phyloP scores from a whole-genome alignment of 2,797 vertebrate species.

The Ataeniobius toweri region DNA sequence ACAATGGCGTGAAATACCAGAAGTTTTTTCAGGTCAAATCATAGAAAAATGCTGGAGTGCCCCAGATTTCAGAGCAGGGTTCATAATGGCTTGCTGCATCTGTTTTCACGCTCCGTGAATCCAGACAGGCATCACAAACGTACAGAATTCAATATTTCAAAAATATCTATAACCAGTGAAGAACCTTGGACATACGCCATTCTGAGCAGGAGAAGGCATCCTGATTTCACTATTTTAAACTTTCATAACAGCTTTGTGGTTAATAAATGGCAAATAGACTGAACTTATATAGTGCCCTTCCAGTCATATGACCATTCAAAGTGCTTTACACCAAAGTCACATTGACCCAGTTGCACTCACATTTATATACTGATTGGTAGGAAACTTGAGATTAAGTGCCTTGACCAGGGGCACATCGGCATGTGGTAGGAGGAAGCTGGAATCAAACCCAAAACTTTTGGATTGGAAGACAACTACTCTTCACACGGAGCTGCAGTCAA shows the following conservation, averaged over 20 bases:
- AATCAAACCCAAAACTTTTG: no score
- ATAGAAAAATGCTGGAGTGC: slow-evolving; percentile 25
- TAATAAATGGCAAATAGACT: neutral
- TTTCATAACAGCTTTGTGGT: neutral
- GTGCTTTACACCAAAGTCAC: no score
- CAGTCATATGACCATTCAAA: no score
- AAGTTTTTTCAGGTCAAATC: slow-evolving; percentile 1
- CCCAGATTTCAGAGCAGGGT: slow-evolving; percentile 38
- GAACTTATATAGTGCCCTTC: no score
- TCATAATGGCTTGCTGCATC: slow-evolving; percentile 18
- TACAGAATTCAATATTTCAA: slow-evolving; percentile 5
- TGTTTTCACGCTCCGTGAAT: slow-evolving; percentile 38
- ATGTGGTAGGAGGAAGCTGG: no score
- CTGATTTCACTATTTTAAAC: neutral
- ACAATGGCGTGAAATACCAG: slow-evolving; percentile 12
- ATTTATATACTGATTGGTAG: no score
- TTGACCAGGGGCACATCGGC: no score
- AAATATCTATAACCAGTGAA: slow-evolving; percentile 20
- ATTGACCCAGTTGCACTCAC: no score
- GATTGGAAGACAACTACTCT: no score
- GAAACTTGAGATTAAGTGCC: no score
- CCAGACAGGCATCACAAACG: slow-evolving; percentile 26
- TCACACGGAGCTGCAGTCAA: no score
- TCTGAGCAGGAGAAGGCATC: neutral
- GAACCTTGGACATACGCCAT: neutral